Evolutionary conservation across 2,888 invertebrate species (phyloP), one percentile per base, ranked within the genome.

Genomic region (Onthophagus sagittarius): DNA sequence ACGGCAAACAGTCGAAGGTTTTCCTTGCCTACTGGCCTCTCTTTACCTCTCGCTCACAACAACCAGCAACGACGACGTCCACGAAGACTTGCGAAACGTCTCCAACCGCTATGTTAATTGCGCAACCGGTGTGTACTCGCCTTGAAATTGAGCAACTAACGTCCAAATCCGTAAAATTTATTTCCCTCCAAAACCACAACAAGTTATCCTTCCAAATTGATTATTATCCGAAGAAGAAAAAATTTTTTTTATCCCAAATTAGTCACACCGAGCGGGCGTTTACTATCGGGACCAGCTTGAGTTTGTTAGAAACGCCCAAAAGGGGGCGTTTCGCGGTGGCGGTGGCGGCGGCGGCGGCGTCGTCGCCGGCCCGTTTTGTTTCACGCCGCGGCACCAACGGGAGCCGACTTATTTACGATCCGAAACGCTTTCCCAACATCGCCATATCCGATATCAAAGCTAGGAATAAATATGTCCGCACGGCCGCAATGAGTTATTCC

Each of bases 271-370:
- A 53, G 76, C 76, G 71, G 73, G 77, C 76, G n/a, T n/a, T n/a
- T n/a, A n/a, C n/a, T 78, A 75, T 74, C 76, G 76, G 78, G n/a
- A n/a, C 77, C 78, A 77, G 78, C 78, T 78, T 79, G 79, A 79
- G 78, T 79, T 78, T 77, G 76, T 78, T 76, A 77, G 73, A 71
- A 73, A 70, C 65, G 64, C 65, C 70, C 65, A 65, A 62, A 73
- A 71, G 53, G 39, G 70, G 70, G 70, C 73, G 72, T 23, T 65
- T 64, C 39, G 23, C 65, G 31, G 69, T 63, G 32, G 7, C 63
- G 65, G 39, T 33, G 15, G 69, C 65, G 15, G n/a, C 70, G 62
- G 71, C 72, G 15, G 69, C 65, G 15, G n/a, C 70, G 62, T 70
- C 72, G 72, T 73, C 73, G 72, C 70, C 9, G 67, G 64, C 64